Base-by-base conservation (phyloP, 1,140 invertebrate species). In the Ostrea edulis region DNA sequence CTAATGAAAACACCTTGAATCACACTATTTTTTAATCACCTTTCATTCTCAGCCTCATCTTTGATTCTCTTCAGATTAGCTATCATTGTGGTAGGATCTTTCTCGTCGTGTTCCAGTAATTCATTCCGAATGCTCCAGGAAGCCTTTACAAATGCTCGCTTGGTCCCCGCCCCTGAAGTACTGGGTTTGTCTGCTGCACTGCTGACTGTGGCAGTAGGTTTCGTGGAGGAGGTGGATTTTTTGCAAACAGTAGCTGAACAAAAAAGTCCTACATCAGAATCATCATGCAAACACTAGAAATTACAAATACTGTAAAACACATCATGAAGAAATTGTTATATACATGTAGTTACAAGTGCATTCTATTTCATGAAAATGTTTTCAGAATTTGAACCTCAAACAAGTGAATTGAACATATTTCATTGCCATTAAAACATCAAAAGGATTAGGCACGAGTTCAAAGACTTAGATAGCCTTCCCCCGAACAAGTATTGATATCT, bases 51-150 rank as follows among this genome's bases (percentile, higher is more conserved):
- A 0, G 83, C 55, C 9, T 85, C 83, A 12, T 7, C 54, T 62
- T 85, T 85, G 83, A 85, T 85, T 85, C 12, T 85, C 54, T 83
- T 87, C 0, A 87, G 81, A 29, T 87, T 87, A 11, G 86, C 86
- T 11, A 82, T 83, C 29, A 87, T 54, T 9, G 81, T 51, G 14
- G 86, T 62, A 9, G 86, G 81, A 83, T 87, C 86, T 44, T 62
- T 54, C 29, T 51, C 86, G 22, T 82, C 82, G 25, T 87, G 77
- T 55, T 87, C 86, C 77, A 55, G 22, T 20, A 87, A 12, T 11
- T 82, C 77, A 87, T 82, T 82, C 14, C 58, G 55, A 51, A 87
- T 87, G 22, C 82, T 62, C 86, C 81, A 87, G 29, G 81, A 87
- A 11, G 77, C 71, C 12, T 82, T 54, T 25, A 77, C 68, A 77